Conservation (phyloP, 2,888 invertebrate genomes). For the Acronicta alni region DNA sequence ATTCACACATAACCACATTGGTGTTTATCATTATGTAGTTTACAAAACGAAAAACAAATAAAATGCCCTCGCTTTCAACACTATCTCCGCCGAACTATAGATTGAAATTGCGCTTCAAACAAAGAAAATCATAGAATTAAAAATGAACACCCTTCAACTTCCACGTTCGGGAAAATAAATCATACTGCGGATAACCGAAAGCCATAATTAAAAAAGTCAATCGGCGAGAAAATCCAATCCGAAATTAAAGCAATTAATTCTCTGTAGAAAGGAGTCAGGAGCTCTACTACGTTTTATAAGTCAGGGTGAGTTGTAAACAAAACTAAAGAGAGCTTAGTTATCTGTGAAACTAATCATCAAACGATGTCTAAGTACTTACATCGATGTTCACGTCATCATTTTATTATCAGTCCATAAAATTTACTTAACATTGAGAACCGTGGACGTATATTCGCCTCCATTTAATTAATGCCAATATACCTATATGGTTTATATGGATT, state of each 20-base stretch:
- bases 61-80: too few relatives aligned
- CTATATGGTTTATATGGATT: too few relatives aligned
- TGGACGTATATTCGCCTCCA: too few relatives aligned
- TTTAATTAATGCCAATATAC: too few relatives aligned
- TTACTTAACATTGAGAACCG: too few relatives aligned
- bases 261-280: not conserved
- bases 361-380: too few relatives aligned
- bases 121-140: not conserved
- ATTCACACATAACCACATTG: too few relatives aligned
- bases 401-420: too few relatives aligned
- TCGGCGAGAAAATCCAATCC: constrained; percentile 17
- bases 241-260: constrained; percentile 30
- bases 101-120: not conserved
- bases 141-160: not conserved
- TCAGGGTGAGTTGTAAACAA: too few relatives aligned
- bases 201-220: constrained; percentile 33
- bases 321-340: not conserved
- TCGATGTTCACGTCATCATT: too few relatives aligned
- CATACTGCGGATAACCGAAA: constrained; percentile 14
- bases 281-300: not conserved
- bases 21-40: too few relatives aligned
- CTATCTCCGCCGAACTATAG: not conserved
- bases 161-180: constrained; percentile 10
- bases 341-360: not conserved
- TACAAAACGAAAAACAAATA: too few relatives aligned